Percentiles rank a stretch among this genome's conserved stretches.
These are phyloP conservation scores for Planococcus citri DNA, from an alignment of 1,140 invertebrate species.

Conservation along the genomic window DNA sequence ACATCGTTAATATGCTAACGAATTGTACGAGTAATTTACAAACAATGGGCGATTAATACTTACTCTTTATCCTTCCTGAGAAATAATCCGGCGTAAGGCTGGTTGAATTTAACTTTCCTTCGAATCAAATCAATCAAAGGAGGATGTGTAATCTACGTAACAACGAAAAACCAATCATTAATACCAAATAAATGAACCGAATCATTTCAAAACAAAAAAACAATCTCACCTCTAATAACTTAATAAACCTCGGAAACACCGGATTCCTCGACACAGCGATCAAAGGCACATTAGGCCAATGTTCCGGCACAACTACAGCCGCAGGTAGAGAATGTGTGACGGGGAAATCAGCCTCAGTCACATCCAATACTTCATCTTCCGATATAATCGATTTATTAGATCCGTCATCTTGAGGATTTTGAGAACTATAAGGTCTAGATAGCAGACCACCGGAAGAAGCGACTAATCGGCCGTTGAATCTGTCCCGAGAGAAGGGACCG, in stretches of 20 bases:
- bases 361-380: slow-evolving; percentile 14
- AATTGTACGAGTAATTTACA: neutral
- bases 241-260: slow-evolving; percentile 96
- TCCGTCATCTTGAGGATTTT: slow-evolving; percentile 8
- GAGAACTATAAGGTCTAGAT: slow-evolving; percentile 8
- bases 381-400: slow-evolving; percentile 15
- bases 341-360: slow-evolving; percentile 12
- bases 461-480: neutral
- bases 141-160: slow-evolving; percentile 66
- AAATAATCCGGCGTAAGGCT: slow-evolving; percentile 96
- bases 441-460: neutral
- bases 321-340: slow-evolving; percentile 46
- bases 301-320: slow-evolving; percentile 83
- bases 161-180: slow-evolving; percentile 47
- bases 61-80: slow-evolving; percentile 84
- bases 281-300: slow-evolving; percentile 89
- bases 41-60: no score
- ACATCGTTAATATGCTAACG: neutral
- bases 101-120: slow-evolving; percentile 88
- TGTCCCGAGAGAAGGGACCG: no score
- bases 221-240: slow-evolving; percentile 75
- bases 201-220: no score
- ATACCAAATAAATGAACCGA: slow-evolving; percentile 36
- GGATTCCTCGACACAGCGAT: slow-evolving; percentile 89
- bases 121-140: slow-evolving; percentile 78